Evolutionary conservation across 2,113 vertebrate genomes (phyloP).

Genomic region (Synodontis membranacea): DNA sequence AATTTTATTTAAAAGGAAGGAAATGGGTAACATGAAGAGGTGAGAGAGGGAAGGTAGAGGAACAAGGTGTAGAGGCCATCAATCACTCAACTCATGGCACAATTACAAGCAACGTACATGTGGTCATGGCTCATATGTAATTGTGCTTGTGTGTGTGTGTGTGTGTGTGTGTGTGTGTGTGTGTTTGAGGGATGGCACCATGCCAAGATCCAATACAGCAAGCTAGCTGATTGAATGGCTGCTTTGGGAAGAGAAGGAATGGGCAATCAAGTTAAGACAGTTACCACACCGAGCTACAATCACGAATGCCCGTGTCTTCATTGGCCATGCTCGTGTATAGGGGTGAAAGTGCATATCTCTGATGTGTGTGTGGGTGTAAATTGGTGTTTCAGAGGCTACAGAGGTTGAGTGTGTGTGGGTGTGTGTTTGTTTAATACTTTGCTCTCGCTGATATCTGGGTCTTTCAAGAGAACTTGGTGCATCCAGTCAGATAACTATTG

Average conservation of each 20-base stretch:
- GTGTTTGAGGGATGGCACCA: slow-evolving; percentile 62
- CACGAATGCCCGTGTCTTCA: slow-evolving; percentile 60
- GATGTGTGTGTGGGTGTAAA: slow-evolving; percentile 41
- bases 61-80: not conserved
- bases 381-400: slow-evolving; percentile 20
- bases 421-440: slow-evolving; percentile 20
- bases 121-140: slow-evolving; percentile 35
- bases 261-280: slow-evolving; percentile 67
- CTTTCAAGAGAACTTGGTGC: not conserved
- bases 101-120: not conserved
- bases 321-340: not conserved
- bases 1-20: slow-evolving; percentile 20
- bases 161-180: slow-evolving; percentile 1
- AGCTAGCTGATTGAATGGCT: slow-evolving; percentile 61
- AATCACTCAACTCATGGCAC: slow-evolving; percentile 6
- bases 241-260: slow-evolving; percentile 49
- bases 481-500: not conserved
- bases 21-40: not conserved
- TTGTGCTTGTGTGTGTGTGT: slow-evolving; percentile 1
- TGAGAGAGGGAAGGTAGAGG: not conserved
- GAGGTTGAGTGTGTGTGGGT: slow-evolving; percentile 14
- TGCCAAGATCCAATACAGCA: slow-evolving; percentile 69
- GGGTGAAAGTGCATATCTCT: slow-evolving; percentile 28
- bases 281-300: slow-evolving; percentile 70
- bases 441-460: slow-evolving; percentile 8